Percentiles rank a stretch among this genome's conserved stretches.
These are phyloP conservation scores for Mus spretus DNA, from an alignment of 2,797 vertebrate genomes.

Conservation along the genomic window DNA sequence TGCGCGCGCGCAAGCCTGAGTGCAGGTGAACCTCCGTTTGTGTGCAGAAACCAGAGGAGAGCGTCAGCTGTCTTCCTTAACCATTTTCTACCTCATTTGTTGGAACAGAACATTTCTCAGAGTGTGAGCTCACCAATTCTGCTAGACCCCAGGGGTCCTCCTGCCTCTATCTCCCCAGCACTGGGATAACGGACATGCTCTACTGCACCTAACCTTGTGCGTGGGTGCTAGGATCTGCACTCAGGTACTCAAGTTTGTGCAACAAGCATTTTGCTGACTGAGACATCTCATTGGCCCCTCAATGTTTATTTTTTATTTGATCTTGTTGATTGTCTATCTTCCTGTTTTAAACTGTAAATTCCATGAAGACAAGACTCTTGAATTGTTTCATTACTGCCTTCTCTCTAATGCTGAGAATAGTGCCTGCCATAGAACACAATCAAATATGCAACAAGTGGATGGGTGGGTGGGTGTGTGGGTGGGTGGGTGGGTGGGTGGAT, in stretches of 20 bases:
- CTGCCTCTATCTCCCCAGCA: no score
- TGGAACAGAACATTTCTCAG: not conserved
- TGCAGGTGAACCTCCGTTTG: no score
- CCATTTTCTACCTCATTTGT: not conserved
- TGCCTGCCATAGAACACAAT: not conserved
- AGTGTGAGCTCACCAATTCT: no score
- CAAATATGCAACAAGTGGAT: not conserved
- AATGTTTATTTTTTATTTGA: not conserved
- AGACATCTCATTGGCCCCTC: not conserved
- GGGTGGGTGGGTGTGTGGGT: no score
- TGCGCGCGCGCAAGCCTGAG: no score
- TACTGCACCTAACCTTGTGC: no score
- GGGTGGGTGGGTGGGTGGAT: no score
- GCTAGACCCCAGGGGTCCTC: no score
- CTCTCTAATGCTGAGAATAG: not conserved
- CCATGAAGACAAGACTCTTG: not conserved
- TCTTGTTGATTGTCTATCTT: not conserved
- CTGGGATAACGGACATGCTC: not conserved
- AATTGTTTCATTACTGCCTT: not conserved
- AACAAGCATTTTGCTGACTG: not conserved
- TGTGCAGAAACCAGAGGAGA: no score
- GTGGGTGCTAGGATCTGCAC: no score
- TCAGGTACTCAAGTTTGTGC: not conserved
- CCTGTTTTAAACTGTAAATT: slow-evolving; percentile 1
- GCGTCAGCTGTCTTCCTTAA: no score